Base-by-base conservation (phyloP, 64 coral and sea anemone genomes). In the Hydrozoanthus tunicans region DNA sequence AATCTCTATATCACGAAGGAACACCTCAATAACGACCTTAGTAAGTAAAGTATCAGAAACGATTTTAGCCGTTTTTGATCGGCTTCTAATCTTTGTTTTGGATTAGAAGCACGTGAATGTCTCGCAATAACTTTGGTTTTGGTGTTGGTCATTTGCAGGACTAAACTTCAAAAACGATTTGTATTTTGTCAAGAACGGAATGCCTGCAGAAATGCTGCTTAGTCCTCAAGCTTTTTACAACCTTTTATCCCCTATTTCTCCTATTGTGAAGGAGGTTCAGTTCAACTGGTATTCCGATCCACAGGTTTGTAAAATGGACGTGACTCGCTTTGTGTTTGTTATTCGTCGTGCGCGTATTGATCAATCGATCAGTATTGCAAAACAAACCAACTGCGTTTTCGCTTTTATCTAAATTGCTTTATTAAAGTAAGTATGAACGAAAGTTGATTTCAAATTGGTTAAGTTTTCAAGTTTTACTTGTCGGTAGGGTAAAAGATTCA, bases 1-100 rank as follows among this genome's bases (percentile, higher is more conserved):
- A 88, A 88, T 88, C 84, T 88, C 15, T 88, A 88, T 56, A 88
- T 88, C 84, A 75, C 84, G 23, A 88, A 73, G 84, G 70, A 88
- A 73, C 84, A 74, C 58, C 84, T 88, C 56, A 88, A 74, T 58
- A 75, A 73, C 74, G 68, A 88, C 59, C 56, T 88, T 58, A 88
- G 84, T 88, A 73, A 72, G 84, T 88, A 88, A 59, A 58, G 26
- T 17, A 3, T 20, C 43, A 57, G 24, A 74, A 88, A 74, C 27
- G 7, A 73, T 11, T 88, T 75, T 88, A 11, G 23, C 24, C 23
- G 4, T 9, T 88, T 88, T 75, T 88, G 68, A 51, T 74, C n/a
- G 84, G 9, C 10, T 73, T 88, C 55, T 73, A 88, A 88, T 88
- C 55, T 59, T 88, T 88, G 84, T 88, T 88, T 88, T 73, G 84